Conservation (phyloP, 2,888 invertebrate species). For the Sarcophaga variegata region DNA sequence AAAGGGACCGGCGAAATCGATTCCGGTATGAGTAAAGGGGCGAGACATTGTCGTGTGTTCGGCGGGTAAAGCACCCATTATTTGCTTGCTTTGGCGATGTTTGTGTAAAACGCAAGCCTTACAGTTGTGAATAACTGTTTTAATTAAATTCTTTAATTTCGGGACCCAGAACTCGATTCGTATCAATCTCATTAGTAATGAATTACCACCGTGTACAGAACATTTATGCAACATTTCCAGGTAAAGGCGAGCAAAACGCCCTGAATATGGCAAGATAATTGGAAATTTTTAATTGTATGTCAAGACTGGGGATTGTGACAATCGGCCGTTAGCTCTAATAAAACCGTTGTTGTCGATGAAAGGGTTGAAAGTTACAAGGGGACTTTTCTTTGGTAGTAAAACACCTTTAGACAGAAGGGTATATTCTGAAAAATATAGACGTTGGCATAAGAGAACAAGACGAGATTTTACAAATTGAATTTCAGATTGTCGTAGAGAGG, state of each 20-base stretch:
- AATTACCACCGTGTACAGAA: neutral
- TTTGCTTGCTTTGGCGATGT: neutral
- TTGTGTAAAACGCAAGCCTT: neutral
- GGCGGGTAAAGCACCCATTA: conserved; percentile 5
- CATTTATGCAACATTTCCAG: too few relatives aligned
- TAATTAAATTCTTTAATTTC: too few relatives aligned
- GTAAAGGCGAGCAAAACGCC: too few relatives aligned
- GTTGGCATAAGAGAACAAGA: too few relatives aligned
- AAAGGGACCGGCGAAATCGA: conserved; percentile 12
- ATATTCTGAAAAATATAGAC: too few relatives aligned
- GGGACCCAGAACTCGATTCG: neutral
- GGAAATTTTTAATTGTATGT: neutral
- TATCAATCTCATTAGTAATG: neutral
- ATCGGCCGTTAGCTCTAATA: neutral
- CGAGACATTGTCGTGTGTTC: neutral
- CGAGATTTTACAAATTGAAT: too few relatives aligned
- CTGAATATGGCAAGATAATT: too few relatives aligned
- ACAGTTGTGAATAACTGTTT: neutral
- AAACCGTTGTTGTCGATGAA: neutral
- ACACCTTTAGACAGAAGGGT: too few relatives aligned
- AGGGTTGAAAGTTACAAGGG: neutral
- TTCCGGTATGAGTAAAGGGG: neutral
- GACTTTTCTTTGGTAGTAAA: too few relatives aligned
- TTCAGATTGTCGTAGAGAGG: too few relatives aligned
- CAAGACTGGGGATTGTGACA: neutral